phyloP scores from a whole-genome alignment of 1,140 invertebrate genomes.

The Carposina sasakii region DNA sequence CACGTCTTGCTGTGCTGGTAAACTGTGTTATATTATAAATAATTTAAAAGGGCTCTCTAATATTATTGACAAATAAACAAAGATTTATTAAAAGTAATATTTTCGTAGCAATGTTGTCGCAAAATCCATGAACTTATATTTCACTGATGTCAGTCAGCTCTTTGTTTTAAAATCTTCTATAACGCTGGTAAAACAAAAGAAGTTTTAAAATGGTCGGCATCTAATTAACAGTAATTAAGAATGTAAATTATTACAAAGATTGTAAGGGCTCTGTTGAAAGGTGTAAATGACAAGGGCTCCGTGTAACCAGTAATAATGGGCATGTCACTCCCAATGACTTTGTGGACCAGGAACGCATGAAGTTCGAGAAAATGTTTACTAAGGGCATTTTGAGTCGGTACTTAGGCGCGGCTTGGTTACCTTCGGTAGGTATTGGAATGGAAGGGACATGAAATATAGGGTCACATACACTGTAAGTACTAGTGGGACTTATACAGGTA shows the following conservation, averaged over 20 bases:
- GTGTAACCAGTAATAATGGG: constrained; percentile 56
- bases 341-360: constrained; percentile 55
- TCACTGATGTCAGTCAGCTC: no score
- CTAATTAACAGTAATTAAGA: constrained; percentile 40
- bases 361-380: constrained; percentile 22
- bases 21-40: constrained; percentile 71
- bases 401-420: background rate
- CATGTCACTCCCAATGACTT: constrained; percentile 72
- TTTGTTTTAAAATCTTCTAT: constrained; percentile 1
- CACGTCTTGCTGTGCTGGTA: constrained; percentile 53
- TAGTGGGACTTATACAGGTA: no score
- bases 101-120: no score
- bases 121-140: no score
- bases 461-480: no score
- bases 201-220: background rate
- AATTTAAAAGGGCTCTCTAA: constrained; percentile 62
- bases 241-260: constrained; percentile 25
- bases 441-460: no score
- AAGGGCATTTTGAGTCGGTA: constrained; percentile 32
- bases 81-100: constrained; percentile 15
- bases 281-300: constrained; percentile 48
- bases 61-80: constrained; percentile 34
- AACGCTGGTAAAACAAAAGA: constrained; percentile 2
- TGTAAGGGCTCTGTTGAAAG: constrained; percentile 24
- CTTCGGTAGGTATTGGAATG: background rate